Evolutionary conservation across 2,113 vertebrate genomes (phyloP), one percentile per base, ranked within the genome.

Genomic region (Myxocyprinus asiaticus): DNA sequence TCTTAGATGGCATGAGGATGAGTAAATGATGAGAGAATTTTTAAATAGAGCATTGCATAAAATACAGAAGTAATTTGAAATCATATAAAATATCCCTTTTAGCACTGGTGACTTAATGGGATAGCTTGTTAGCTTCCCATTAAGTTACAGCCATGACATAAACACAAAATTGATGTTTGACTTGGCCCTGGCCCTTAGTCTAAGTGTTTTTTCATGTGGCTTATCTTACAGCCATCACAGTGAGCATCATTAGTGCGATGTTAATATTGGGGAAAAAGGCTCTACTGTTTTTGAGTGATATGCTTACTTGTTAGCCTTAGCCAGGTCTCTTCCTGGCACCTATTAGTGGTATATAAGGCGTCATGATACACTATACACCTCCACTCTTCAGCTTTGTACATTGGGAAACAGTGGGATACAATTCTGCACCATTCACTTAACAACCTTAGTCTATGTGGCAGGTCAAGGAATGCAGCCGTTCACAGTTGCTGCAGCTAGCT

Each of bases 181-280:
- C 58, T 78, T 86, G 85, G 79, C 83, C 58, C 8, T 50, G 1
- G 4, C 59, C 56, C 53, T 42, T 9, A 68, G 68, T 79, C 48
- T 82, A 76, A 70, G 64, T 71, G 70, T 51, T 67, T 53, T 81
- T 42, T 72, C 22, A 79, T 70, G 33, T 55, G 70, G 78, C 88
- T 90, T 81, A 82, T 66, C 76, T 88, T 85, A 85, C 86, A 82
- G 53, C 64, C 82, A 71, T 78, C 1, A 84, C 86, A 88, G 87
- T 82, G n/a, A 55, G 67, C 76, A 81, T 86, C 68, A 81, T 84
- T 77, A 80, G 53, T 66, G 71, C 65, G 67, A 62, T 14, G 22
- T 22, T 45, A 71, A 81, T 71, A 78, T 76, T 65, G 76, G 78
- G 78, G 79, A 87, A 88, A 85, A 82, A 6, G 72, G 66, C 79